Percentiles rank a stretch among this genome's conserved stretches.
phyloP scores from a whole-genome alignment of 2,113 vertebrate species.

The Phalacrocorax carbo region DNA sequence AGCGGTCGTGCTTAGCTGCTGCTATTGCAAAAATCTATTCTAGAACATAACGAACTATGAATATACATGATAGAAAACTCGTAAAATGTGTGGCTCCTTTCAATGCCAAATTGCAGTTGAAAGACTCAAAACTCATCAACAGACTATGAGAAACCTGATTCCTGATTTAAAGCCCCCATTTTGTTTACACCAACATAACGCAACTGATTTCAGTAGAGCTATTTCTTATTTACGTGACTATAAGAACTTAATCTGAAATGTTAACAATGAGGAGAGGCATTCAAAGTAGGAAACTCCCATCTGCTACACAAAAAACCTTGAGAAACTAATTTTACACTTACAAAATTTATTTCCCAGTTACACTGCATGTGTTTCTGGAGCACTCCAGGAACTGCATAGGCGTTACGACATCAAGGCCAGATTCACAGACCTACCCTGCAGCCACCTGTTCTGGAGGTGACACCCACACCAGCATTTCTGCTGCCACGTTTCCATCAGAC shows the following conservation, averaged over 20 bases:
- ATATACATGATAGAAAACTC: neutral
- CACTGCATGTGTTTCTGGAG: neutral
- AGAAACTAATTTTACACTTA: neutral
- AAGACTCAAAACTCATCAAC: neutral
- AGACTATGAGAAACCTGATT: neutral
- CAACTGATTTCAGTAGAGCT: neutral
- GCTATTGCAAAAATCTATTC: neutral
- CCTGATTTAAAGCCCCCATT: neutral
- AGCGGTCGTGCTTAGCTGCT: neutral
- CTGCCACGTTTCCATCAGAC: neutral
- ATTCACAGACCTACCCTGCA: neutral
- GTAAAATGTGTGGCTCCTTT: neutral
- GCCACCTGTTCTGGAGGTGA: neutral
- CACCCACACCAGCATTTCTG: neutral
- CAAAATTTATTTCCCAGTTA: neutral
- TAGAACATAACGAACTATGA: neutral
- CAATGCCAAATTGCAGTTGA: neutral
- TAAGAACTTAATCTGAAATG: neutral
- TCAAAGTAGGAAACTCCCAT: neutral
- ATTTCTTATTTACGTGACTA: neutral
- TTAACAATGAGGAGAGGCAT: neutral
- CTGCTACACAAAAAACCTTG: neutral
- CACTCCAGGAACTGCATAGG: no score
- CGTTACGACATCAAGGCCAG: neutral
- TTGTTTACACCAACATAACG: neutral